Percentiles rank a stretch among this genome's conserved stretches.
These are phyloP conservation scores for Clusia tigrina DNA, from an alignment of 2,888 invertebrate genomes.

Conservation along the genomic window DNA sequence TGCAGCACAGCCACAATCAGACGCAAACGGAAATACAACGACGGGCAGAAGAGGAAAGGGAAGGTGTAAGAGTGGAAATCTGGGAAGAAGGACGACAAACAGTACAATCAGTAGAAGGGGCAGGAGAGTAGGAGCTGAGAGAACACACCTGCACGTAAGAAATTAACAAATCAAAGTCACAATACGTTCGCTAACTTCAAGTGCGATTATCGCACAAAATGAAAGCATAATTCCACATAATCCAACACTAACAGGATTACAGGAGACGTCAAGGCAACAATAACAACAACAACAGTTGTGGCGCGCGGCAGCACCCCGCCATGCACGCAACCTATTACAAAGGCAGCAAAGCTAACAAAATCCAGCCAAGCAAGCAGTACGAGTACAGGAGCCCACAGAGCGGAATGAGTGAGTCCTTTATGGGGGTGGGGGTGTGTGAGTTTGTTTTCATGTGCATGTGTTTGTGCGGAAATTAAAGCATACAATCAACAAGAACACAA, in stretches of 20 bases:
- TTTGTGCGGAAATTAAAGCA: neutral
- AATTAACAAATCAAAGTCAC: neutral
- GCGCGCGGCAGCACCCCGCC: neutral
- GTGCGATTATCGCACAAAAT: constrained; percentile 36
- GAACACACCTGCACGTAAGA: neutral
- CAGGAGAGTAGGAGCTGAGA: no score
- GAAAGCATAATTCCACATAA: constrained; percentile 32
- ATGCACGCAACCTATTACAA: neutral
- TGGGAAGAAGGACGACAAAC: no score
- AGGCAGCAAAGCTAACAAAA: constrained; percentile 1
- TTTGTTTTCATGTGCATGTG: no score
- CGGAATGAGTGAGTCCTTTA: neutral
- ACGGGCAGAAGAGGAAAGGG: no score
- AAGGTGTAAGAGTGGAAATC: no score
- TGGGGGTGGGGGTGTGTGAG: no score
- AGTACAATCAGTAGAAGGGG: no score
- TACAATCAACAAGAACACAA: neutral
- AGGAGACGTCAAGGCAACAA: constrained; percentile 20
- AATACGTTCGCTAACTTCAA: neutral
- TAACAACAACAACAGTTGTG: neutral
- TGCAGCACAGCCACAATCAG: no score
- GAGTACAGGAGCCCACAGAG: no score
- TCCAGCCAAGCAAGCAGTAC: constrained; percentile 1
- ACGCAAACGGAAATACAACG: no score
- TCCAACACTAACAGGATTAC: constrained; percentile 40